Evolutionary conservation across 1,140 invertebrate genomes (phyloP).

Genomic region (Lycorma delicatula): DNA sequence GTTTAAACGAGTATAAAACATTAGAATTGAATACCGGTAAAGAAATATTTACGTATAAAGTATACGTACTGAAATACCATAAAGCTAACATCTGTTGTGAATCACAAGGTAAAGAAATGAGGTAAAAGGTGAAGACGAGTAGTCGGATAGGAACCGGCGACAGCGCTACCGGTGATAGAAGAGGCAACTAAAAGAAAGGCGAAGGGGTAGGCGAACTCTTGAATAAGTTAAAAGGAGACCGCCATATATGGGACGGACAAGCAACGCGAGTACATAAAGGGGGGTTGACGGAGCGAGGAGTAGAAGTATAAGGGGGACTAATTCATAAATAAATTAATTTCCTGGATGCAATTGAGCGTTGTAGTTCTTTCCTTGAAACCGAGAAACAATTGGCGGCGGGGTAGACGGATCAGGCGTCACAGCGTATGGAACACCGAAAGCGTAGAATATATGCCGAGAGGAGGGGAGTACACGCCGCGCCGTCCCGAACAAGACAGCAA

Average conservation of each 20-base stretch:
- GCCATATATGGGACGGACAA: neutral
- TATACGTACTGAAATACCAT: too few species aligned
- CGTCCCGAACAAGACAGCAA: neutral
- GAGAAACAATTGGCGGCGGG: neutral
- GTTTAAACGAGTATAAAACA: too few species aligned
- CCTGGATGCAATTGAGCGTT: constrained; percentile 5
- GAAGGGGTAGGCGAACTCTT: neutral
- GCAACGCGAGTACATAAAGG: neutral
- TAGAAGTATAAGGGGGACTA: neutral
- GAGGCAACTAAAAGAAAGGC: too few species aligned
- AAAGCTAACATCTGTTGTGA: too few species aligned
- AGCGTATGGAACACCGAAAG: neutral
- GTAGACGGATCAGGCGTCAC: neutral
- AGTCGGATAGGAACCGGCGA: too few species aligned
- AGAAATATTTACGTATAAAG: too few species aligned
- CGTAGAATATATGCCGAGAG: neutral
- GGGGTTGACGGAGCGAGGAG: neutral
- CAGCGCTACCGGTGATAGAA: too few species aligned
- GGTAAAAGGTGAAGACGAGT: too few species aligned
- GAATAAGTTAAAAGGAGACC: neutral
- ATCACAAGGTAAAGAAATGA: neutral
- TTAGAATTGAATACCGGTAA: too few species aligned
- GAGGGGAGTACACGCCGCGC: neutral
- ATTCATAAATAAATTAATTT: constrained; percentile 21
- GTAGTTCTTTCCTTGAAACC: neutral